These are phyloP conservation scores for Limnephilus rhombicus DNA, from an alignment of 2,888 invertebrate species.

Conservation along the genomic window DNA sequence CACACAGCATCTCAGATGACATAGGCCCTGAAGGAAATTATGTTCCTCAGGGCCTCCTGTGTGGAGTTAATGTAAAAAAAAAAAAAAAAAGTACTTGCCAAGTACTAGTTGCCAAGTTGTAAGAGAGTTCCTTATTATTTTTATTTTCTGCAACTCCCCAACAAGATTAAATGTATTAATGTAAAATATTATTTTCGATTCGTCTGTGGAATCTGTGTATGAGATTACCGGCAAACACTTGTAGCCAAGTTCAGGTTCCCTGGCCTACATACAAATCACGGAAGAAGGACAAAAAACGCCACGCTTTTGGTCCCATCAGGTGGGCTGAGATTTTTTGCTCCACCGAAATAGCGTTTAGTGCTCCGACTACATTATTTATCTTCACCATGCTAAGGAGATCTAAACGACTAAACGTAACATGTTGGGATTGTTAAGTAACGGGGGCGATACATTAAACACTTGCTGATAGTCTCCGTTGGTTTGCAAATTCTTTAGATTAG, in stretches of 20 bases:
- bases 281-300: neutral
- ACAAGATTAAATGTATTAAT: neutral
- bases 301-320: neutral
- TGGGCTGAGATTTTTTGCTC: neutral
- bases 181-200: neutral
- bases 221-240: neutral
- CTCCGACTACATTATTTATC: neutral
- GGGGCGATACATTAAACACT: neutral
- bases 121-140: neutral
- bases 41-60: no score
- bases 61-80: no score
- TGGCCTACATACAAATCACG: constrained; percentile 1
- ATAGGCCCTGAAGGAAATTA: no score
- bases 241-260: neutral
- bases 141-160: neutral
- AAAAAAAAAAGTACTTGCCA: no score
- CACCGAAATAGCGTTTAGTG: neutral
- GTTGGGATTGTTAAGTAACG: neutral
- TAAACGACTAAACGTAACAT: neutral
- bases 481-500: neutral
- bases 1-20: no score
- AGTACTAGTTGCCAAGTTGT: neutral
- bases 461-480: neutral
- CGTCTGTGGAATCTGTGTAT: neutral
- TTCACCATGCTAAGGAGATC: neutral